phyloP scores from a whole-genome alignment of 2,113 vertebrate genomes.

The Aythya baeri region DNA sequence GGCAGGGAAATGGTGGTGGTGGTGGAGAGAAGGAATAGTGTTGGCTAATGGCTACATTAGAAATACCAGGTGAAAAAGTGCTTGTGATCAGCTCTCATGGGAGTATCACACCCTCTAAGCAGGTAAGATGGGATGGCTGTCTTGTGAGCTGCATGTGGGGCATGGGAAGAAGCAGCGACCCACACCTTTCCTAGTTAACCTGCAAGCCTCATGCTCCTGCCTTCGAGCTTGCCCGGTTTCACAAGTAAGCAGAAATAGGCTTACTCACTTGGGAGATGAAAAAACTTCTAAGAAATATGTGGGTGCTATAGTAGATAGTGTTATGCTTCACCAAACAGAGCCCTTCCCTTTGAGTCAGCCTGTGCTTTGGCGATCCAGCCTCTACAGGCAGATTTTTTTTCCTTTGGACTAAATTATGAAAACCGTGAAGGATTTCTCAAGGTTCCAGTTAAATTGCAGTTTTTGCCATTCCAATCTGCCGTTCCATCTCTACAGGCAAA shows the following conservation, averaged over 20 bases:
- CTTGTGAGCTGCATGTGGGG: neutral
- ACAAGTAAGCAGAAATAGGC: slow-evolving; percentile 15
- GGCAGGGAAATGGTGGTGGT: neutral
- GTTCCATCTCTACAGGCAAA: slow-evolving; percentile 54
- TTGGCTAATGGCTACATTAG: neutral
- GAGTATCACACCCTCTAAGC: neutral
- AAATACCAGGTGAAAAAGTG: neutral
- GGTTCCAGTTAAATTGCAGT: slow-evolving; percentile 46
- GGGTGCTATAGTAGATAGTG: slow-evolving; percentile 11
- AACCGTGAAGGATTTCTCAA: slow-evolving; percentile 42
- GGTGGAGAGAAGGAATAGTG: neutral
- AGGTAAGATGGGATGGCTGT: neutral
- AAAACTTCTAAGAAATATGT: slow-evolving; percentile 22
- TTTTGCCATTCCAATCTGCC: slow-evolving; percentile 40
- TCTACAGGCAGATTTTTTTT: neutral
- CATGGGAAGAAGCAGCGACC: neutral
- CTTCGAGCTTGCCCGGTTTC: neutral
- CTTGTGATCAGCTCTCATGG: neutral
- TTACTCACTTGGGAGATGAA: slow-evolving; percentile 50
- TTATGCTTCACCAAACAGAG: neutral
- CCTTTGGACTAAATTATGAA: slow-evolving; percentile 3
- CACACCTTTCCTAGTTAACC: neutral
- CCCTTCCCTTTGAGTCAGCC: slow-evolving; percentile 54
- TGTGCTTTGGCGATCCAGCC: neutral
- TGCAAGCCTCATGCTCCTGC: neutral